These are phyloP conservation scores for Drosophila mayri DNA, from an alignment of 1,140 invertebrate species.

Conservation along the genomic window DNA sequence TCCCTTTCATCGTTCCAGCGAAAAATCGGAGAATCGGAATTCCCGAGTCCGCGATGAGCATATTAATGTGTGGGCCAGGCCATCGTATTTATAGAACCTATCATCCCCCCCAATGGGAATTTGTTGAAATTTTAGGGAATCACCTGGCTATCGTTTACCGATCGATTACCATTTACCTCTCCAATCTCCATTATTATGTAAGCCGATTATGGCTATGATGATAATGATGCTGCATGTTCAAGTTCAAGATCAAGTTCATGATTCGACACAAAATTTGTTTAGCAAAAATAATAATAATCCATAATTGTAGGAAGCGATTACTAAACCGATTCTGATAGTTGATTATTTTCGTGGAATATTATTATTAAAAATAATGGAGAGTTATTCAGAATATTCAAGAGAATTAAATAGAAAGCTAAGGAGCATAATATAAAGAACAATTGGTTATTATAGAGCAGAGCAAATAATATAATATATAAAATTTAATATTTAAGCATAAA, in stretches of 20 bases:
- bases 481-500: too few species aligned
- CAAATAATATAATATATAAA: background rate
- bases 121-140: conserved; percentile 32
- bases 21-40: conserved; percentile 45
- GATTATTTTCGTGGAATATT: conserved; percentile 6
- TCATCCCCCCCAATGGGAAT: background rate
- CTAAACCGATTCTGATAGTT: background rate
- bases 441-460: background rate
- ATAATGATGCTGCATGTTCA: background rate
- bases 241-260: conserved; percentile 34
- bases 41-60: conserved; percentile 24
- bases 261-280: conserved; percentile 12
- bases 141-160: conserved; percentile 26
- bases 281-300: conserved; percentile 3
- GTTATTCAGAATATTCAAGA: background rate
- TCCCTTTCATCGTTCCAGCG: conserved; percentile 48
- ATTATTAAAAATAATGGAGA: background rate
- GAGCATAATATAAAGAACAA: background rate
- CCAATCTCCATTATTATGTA: conserved; percentile 32
- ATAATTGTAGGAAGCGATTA: conserved; percentile 6
- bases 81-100: conserved; percentile 41
- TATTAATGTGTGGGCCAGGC: conserved; percentile 24
- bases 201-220: conserved; percentile 37
- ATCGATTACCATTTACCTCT: conserved; percentile 19
- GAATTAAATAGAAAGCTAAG: background rate